phyloP scores from a whole-genome alignment of 1,140 invertebrate genomes.

The Drosophila athabasca region DNA sequence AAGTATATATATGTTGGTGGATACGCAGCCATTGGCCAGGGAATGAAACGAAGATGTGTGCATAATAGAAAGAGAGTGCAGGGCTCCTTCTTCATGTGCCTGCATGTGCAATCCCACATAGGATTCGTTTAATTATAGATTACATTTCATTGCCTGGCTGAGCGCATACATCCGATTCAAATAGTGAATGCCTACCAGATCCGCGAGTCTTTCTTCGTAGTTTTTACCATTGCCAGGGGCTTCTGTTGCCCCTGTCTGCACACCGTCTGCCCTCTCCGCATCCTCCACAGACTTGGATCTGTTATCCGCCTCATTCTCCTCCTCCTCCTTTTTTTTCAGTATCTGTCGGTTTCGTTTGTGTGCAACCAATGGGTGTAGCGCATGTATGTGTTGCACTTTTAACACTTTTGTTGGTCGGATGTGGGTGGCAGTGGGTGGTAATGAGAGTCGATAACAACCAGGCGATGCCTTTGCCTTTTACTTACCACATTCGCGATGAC shows the following conservation, averaged over 20 bases:
- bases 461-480: conserved; percentile 36
- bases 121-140: too few species aligned
- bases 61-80: conserved; percentile 1
- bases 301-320: background rate
- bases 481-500: conserved; percentile 65
- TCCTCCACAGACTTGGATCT: too few species aligned
- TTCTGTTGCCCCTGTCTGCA: conserved; percentile 8
- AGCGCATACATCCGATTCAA: conserved; percentile 37
- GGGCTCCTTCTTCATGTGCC: background rate
- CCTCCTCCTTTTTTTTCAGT: conserved; percentile 17
- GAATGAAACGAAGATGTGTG: conserved; percentile 47
- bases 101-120: too few species aligned
- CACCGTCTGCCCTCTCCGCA: background rate
- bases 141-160: conserved; percentile 56
- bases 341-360: conserved; percentile 20
- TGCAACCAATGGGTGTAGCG: conserved; percentile 34
- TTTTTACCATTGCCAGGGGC: conserved; percentile 74
- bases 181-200: conserved; percentile 76
- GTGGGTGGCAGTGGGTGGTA: conserved; percentile 1
- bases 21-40: conserved; percentile 45
- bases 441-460: conserved; percentile 29
- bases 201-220: conserved; percentile 81
- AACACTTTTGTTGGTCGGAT: conserved; percentile 10
- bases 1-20: conserved; percentile 34
- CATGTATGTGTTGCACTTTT: conserved; percentile 18